Conservation (phyloP, 2,113 vertebrate genomes). For the Tympanuchus pallidicinctus region DNA sequence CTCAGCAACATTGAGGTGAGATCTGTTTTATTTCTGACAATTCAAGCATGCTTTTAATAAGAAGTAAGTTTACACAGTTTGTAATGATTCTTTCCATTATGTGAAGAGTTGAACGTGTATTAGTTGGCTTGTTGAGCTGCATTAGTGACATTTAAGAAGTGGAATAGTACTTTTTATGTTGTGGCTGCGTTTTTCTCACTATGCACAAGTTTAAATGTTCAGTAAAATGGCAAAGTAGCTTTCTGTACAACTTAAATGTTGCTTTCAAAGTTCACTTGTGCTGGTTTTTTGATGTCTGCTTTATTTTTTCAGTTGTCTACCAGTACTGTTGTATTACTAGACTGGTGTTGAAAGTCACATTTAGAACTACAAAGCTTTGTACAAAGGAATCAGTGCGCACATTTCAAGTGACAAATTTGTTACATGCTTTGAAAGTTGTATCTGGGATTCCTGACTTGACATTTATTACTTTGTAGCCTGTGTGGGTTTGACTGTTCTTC, state of each 20-base stretch:
- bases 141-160: not conserved
- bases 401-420: not conserved
- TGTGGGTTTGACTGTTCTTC: not conserved
- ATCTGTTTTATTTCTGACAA: not conserved
- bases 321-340: not conserved
- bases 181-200: not conserved
- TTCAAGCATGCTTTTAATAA: not conserved
- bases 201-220: not conserved
- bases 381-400: not conserved
- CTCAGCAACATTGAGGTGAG: not conserved
- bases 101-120: not conserved
- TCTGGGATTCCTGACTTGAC: fast-evolving
- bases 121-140: not conserved
- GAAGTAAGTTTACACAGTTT: not conserved
- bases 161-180: not conserved
- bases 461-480: not conserved
- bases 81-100: not conserved
- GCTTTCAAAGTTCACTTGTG: not conserved
- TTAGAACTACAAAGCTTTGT: not conserved
- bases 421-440: not conserved
- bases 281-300: not conserved
- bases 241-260: not conserved
- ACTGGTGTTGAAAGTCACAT: not conserved
- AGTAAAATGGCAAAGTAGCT: not conserved
- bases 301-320: not conserved